Evolutionary conservation across 2,888 invertebrate species (phyloP).

Genomic region (Emesis furor): DNA sequence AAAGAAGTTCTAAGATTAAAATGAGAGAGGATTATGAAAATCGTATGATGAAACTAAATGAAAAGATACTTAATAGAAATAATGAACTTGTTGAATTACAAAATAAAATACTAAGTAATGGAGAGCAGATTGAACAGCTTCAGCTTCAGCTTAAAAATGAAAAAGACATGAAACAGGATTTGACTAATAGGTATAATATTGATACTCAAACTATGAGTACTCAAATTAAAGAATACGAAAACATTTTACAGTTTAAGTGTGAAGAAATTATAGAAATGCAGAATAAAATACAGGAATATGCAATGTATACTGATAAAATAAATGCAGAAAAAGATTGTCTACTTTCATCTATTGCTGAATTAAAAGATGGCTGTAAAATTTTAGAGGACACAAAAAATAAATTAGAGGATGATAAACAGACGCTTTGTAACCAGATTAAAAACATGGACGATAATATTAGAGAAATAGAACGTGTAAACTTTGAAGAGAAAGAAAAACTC

Average conservation of each 20-base stretch:
- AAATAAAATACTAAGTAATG: constrained; percentile 83
- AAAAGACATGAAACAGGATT: constrained; percentile 79
- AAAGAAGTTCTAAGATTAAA: constrained; percentile 81
- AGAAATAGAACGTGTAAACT: constrained; percentile 75
- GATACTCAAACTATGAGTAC: constrained; percentile 77
- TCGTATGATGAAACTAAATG: constrained; percentile 85
- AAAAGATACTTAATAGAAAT: constrained; percentile 86
- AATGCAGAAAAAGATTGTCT: constrained; percentile 79
- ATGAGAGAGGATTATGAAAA: constrained; percentile 85
- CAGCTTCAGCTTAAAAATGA: constrained; percentile 82
- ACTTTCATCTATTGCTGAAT: constrained; percentile 74
- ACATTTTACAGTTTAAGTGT: constrained; percentile 77
- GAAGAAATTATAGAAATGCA: constrained; percentile 79
- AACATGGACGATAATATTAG: constrained; percentile 79
- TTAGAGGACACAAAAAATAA: constrained; percentile 78
- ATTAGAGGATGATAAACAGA: constrained; percentile 79
- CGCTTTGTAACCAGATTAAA: constrained; percentile 77
- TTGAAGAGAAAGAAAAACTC: constrained; percentile 79
- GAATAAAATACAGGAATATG: constrained; percentile 74
- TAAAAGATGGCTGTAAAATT: constrained; percentile 77
- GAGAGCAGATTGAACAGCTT: constrained; percentile 82
- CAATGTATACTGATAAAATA: constrained; percentile 76
- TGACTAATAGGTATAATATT: constrained; percentile 79
- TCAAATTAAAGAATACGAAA: constrained; percentile 76
- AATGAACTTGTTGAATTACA: constrained; percentile 87